Evolutionary conservation across 2,797 vertebrate genomes (phyloP).

Genomic region (Onychomys leucogaster): DNA sequence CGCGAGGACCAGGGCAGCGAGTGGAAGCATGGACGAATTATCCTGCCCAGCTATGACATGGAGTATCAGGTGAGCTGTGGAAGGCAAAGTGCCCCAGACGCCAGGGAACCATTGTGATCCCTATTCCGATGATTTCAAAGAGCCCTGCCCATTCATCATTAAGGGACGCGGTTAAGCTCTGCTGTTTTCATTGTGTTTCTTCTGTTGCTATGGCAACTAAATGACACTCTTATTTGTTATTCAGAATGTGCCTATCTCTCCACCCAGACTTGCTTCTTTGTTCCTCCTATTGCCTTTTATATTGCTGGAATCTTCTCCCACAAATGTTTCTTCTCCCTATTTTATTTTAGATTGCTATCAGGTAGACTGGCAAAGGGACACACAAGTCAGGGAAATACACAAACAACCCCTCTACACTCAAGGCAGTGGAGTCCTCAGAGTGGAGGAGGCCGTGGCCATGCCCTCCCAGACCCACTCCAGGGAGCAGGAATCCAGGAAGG

Average conservation of each 20-base stretch:
- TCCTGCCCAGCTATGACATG: constrained; percentile 94
- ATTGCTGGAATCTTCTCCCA: constrained; percentile 84
- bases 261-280: constrained; percentile 88
- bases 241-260: constrained; percentile 89
- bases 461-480: constrained; percentile 36
- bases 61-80: constrained; percentile 92
- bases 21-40: constrained; percentile 96
- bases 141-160: constrained; percentile 84
- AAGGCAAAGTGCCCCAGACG: constrained; percentile 53
- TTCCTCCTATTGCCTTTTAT: constrained; percentile 89
- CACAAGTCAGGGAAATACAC: constrained; percentile 71
- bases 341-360: constrained; percentile 79
- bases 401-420: constrained; percentile 58
- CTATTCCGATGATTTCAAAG: constrained; percentile 84
- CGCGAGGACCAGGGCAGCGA: constrained; percentile 93
- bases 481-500: not conserved
- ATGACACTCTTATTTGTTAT: constrained; percentile 90
- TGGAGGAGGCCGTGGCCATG: constrained; percentile 4
- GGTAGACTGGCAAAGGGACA: constrained; percentile 76
- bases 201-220: constrained; percentile 90
- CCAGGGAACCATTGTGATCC: constrained; percentile 70
- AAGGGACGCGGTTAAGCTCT: constrained; percentile 83
- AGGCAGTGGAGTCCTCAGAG: not conserved
- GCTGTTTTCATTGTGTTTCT: constrained; percentile 89
- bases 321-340: constrained; percentile 80